Percentiles rank a stretch among this genome's conserved stretches.
Conservation (phyloP, 2,797 vertebrate species). For the Ptychadena robeensis region DNA sequence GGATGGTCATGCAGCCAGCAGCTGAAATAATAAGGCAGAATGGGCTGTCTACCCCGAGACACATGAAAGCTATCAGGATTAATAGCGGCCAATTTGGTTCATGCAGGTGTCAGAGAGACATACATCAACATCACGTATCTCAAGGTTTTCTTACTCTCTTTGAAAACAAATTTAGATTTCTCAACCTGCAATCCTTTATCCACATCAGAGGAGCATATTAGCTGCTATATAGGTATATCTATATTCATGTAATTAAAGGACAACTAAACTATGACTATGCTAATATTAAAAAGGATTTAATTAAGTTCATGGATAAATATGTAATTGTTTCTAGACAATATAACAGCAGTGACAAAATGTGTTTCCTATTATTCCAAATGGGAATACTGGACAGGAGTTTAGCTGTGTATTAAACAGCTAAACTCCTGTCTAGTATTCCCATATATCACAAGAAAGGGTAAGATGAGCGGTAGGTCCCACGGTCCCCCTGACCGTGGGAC, state of each 20-base stretch:
- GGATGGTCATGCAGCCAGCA: not conserved
- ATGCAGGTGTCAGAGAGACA: slow-evolving; percentile 12
- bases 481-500: too few relatives aligned
- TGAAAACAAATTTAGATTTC: not conserved
- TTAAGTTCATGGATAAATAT: too few relatives aligned
- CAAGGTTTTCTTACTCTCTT: not conserved
- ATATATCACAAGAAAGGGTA: too few relatives aligned
- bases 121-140: not conserved
- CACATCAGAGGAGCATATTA: not conserved
- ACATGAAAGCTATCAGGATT: slow-evolving; percentile 10
- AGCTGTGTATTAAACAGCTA: too few relatives aligned
- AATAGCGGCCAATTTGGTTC: not conserved
- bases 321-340: too few relatives aligned
- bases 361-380: too few relatives aligned
- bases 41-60: not conserved
- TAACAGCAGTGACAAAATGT: too few relatives aligned
- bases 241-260: not conserved
- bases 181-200: not conserved
- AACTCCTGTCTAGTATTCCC: too few relatives aligned
- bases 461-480: too few relatives aligned
- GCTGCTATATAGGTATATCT: not conserved
- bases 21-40: not conserved
- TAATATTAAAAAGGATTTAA: too few relatives aligned
- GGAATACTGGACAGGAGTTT: too few relatives aligned
- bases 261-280: not conserved